Percentiles rank a stretch among this genome's conserved stretches.
These are phyloP conservation scores for Aphrocallistes beatrix DNA, from an alignment of 37 sponge, comb jelly and placozoan genomes.

Conservation along the genomic window DNA sequence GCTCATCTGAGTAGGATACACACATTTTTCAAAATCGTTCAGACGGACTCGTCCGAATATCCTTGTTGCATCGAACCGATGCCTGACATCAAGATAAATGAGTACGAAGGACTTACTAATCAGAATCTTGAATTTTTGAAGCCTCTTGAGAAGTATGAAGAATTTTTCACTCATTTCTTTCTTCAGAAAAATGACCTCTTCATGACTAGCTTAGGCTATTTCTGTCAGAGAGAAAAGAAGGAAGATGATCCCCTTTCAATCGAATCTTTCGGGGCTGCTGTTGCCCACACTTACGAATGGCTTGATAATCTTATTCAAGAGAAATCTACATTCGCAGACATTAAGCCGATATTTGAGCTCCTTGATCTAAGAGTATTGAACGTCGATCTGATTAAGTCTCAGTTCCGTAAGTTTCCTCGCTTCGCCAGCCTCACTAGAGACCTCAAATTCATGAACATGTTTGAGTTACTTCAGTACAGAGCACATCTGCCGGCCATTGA, in stretches of 20 bases:
- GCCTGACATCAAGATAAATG: constrained; percentile 10
- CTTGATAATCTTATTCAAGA: constrained; percentile 8
- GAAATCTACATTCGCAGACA: constrained; percentile 1
- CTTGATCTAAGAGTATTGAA: background rate
- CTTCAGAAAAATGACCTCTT: constrained; percentile 18
- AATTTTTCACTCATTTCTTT: background rate
- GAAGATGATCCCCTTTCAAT: background rate
- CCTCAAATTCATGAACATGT: constrained; percentile 10
- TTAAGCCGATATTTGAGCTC: background rate
- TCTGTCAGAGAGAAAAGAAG: background rate
- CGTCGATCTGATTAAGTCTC: background rate
- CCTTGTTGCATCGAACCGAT: background rate
- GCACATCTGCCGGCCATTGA: background rate
- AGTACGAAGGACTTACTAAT: background rate
- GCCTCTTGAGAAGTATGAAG: background rate
- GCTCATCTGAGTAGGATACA: background rate
- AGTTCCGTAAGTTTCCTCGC: background rate
- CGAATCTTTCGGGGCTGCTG: background rate
- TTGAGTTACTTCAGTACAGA: constrained; percentile 15
- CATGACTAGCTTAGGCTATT: background rate
- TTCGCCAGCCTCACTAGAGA: background rate
- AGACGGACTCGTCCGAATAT: background rate
- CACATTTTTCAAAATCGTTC: background rate
- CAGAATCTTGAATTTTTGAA: background rate
- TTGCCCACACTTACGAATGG: background rate